These are phyloP conservation scores for Gastrophryne carolinensis DNA, from an alignment of 2,797 vertebrate species.

Conservation along the genomic window DNA sequence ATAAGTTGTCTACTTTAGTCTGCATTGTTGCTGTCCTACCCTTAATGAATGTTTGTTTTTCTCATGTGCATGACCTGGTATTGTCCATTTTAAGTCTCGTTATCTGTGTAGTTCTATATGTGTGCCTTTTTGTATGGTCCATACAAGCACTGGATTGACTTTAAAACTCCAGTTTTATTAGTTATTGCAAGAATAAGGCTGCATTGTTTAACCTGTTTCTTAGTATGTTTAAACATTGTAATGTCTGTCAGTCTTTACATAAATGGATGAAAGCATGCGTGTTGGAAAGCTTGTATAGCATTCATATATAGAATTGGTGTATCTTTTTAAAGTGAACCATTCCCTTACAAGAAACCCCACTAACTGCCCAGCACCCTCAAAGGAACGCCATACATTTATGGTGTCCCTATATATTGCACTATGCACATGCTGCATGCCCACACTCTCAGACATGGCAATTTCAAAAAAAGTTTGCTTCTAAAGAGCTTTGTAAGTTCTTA, in stretches of 20 bases:
- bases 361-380: too few relatives aligned
- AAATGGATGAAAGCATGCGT: not conserved
- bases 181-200: not conserved
- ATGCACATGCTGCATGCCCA: too few relatives aligned
- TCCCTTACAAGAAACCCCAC: too few relatives aligned
- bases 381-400: too few relatives aligned
- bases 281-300: too few relatives aligned
- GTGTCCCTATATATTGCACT: too few relatives aligned
- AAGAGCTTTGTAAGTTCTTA: too few relatives aligned
- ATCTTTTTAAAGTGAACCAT: too few relatives aligned
- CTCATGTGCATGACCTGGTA: not conserved
- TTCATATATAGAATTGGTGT: too few relatives aligned
- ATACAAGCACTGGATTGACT: not conserved
- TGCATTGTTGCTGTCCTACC: not conserved
- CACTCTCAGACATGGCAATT: too few relatives aligned
- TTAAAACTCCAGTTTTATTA: not conserved
- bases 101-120: not conserved
- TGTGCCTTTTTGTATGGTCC: not conserved
- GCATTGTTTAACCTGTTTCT: not conserved
- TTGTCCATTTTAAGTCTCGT: not conserved
- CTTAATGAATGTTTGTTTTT: not conserved
- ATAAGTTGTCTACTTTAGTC: conserved; percentile 53
- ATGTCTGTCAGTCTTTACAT: not conserved
- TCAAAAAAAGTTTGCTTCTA: too few relatives aligned
- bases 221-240: not conserved